A percentile compares a stretch with the other conserved stretches of the same genome.
phyloP scores from a whole-genome alignment of 2,888 invertebrate genomes.

The Protodeltote pygarga region DNA sequence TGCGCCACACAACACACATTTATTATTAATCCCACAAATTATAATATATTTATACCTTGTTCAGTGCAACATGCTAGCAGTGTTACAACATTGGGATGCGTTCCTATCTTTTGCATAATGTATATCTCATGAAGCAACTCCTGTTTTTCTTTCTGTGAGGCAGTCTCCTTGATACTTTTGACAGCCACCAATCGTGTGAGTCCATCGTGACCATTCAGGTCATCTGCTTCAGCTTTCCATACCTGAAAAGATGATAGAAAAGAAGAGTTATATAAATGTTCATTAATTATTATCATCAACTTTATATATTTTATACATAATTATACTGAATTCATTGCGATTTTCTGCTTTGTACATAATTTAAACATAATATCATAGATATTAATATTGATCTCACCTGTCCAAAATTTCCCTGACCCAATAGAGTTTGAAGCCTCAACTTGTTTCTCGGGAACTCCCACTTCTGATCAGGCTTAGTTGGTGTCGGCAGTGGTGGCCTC shows the following conservation, averaged over 20 bases:
- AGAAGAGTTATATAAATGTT: too few species aligned
- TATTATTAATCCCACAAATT: too few species aligned
- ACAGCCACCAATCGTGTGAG: slow-evolving; percentile 94
- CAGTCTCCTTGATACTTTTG: slow-evolving; percentile 93
- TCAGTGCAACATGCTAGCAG: slow-evolving; percentile 94
- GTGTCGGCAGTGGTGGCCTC: slow-evolving; percentile 84
- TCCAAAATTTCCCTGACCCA: slow-evolving; percentile 95
- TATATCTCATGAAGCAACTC: slow-evolving; percentile 91
- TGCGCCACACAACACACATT: too few species aligned
- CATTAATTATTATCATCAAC: too few species aligned
- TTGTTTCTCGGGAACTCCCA: slow-evolving; percentile 94
- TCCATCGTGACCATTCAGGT: slow-evolving; percentile 91
- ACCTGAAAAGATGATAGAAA: slow-evolving; percentile 78
- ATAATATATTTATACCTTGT: too few species aligned
- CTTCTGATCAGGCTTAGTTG: slow-evolving; percentile 86
- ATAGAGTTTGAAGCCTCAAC: slow-evolving; percentile 91
- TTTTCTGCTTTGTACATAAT: background rate
- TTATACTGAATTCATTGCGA: too few species aligned
- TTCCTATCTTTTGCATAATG: slow-evolving; percentile 94
- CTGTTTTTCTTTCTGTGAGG: slow-evolving; percentile 92
- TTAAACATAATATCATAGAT: background rate
- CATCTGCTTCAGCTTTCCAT: slow-evolving; percentile 95
- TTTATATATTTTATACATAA: too few species aligned
- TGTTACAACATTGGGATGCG: slow-evolving; percentile 94
- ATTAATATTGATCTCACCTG: too few species aligned